A percentile compares a stretch with the other conserved stretches of the same genome.
Conservation (phyloP, 2,113 vertebrate genomes). For the Sander vitreus region DNA sequence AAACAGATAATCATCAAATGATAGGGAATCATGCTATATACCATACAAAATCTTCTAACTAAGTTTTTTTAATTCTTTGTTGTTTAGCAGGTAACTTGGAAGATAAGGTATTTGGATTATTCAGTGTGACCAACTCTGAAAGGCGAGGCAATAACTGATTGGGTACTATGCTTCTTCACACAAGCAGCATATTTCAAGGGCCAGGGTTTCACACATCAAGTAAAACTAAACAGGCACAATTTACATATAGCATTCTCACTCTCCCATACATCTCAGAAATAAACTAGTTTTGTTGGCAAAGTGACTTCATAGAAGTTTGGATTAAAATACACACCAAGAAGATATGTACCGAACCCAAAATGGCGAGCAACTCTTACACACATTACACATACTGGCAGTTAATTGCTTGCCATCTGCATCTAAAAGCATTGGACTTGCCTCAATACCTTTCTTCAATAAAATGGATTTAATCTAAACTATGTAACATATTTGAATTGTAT, state of each 20-base stretch:
- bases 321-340: slow-evolving; percentile 29
- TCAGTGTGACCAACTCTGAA: background rate
- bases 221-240: background rate
- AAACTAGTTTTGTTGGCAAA: background rate
- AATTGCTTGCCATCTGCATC: slow-evolving; percentile 13
- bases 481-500: slow-evolving; percentile 30
- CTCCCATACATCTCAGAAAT: background rate
- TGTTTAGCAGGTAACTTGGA: background rate
- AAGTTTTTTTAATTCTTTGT: background rate
- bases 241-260: background rate
- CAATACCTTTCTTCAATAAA: background rate
- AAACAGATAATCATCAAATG: no score
- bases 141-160: background rate
- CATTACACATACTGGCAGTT: background rate
- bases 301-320: background rate
- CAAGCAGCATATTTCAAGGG: background rate
- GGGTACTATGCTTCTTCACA: background rate
- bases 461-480: background rate
- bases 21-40: no score
- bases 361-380: slow-evolving; percentile 5
- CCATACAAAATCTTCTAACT: no score
- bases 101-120: background rate
- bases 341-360: slow-evolving; percentile 3
- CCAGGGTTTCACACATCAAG: background rate
- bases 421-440: slow-evolving; percentile 11